Percentiles rank a stretch among this genome's conserved stretches.
Conservation (phyloP, 2,888 invertebrate species). For the Bellardia pandia region DNA sequence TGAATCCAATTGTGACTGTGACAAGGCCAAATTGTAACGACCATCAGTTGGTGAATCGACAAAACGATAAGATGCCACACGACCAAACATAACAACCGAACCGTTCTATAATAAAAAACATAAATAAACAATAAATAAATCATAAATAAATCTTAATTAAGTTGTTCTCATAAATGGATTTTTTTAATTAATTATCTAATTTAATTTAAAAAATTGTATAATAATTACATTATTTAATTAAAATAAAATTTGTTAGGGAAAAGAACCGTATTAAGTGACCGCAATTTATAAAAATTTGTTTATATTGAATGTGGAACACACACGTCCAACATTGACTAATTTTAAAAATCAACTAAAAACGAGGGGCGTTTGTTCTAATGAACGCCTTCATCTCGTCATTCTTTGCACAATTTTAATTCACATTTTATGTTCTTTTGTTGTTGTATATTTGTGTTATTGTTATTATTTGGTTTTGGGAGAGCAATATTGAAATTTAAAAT, state of each 20-base stretch:
- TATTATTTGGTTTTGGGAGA: conserved; percentile 59
- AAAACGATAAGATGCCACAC: conserved; percentile 93
- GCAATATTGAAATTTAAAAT: conserved; percentile 48
- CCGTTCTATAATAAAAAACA: conserved; percentile 87
- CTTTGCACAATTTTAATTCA: conserved; percentile 62
- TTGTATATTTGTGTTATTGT: conserved; percentile 21
- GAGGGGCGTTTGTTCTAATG: conserved; percentile 70
- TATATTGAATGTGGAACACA: conserved; percentile 55
- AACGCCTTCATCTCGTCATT: conserved; percentile 68
- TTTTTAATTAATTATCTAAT: conserved; percentile 42
- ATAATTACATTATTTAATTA: conserved; percentile 62
- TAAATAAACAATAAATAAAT: neutral
- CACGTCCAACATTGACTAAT: conserved; percentile 70
- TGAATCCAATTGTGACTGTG: conserved; percentile 90
- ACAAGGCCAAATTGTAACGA: conserved; percentile 90
- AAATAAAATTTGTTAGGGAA: conserved; percentile 9
- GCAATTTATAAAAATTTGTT: conserved; percentile 28
- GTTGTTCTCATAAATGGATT: neutral
- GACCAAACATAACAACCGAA: conserved; percentile 93
- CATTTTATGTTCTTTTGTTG: conserved; percentile 44
- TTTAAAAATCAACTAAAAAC: conserved; percentile 72
- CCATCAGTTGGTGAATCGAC: conserved; percentile 93
- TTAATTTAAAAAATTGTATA: conserved; percentile 35
- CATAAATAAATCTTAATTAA: neutral
- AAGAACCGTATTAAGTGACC: conserved; percentile 7